Base-by-base conservation (phyloP, 2,888 invertebrate genomes). In the Drosophila peninsularis region DNA sequence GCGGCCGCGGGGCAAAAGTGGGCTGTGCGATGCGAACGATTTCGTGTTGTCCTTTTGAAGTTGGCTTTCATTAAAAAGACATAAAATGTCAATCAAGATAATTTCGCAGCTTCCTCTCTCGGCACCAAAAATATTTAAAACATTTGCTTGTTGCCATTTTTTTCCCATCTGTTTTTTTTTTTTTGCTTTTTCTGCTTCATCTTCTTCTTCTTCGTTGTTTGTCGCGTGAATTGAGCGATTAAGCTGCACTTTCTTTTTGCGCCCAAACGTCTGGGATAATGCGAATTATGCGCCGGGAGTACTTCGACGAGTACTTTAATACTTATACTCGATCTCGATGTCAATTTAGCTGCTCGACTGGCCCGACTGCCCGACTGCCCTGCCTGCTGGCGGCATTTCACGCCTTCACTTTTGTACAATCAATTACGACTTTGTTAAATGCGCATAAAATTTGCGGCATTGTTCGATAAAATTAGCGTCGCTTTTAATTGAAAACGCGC, bases 81-180 rank as follows among this genome's bases (percentile, higher is more conserved):
- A 78, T 82, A 75, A 80, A 90, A 86, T 85, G 82, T 87, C 84
- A 81, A 90, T 87, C 84, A 86, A 83, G 85, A 85, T 88, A 82
- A 83, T 85, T 75, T 74, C 64, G 72, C 65, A 54, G 66, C 49
- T 55, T 34, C 44, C 56, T 32, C 52, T 36, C 36, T 2, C 53
- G 5, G 34, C 34, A 32, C 55, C 32, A 44, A 39, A 36, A 37
- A 39, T 39, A 53, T 41, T 42, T 53, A 41, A 53, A 58, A 39
- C 19, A 58, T 52, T 37, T 55, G 50, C 50, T 34, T 34, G 50
- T 50, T 50, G 13, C 50, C 19, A 32, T 34, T 34, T 34, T 32
- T 49, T 49, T 17, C n/a, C 9, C 41, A 24, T 24, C 24, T 24
- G 24, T 24, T 19, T 13, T 17, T 17, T n/a, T 13, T n/a, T n/a